These are phyloP conservation scores for Ceratosolen solmsi DNA, from an alignment of 1,140 invertebrate genomes.

Conservation along the genomic window DNA sequence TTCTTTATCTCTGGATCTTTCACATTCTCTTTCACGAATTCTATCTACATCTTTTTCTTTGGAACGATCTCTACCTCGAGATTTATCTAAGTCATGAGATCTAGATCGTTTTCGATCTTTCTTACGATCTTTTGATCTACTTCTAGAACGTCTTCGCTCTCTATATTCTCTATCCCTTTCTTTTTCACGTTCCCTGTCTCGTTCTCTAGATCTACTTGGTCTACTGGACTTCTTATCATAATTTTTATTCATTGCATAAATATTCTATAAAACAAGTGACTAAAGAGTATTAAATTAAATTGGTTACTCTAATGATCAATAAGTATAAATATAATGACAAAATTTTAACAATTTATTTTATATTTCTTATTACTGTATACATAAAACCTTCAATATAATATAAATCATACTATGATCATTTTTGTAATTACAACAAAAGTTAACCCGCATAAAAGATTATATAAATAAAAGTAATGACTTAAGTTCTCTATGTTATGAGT, in stretches of 20 bases:
- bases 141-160: slow-evolving; percentile 64
- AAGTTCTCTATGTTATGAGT: too few relatives aligned
- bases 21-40: slow-evolving; percentile 65
- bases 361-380: background rate
- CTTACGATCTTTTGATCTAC: slow-evolving; percentile 66
- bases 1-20: slow-evolving; percentile 68
- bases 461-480: too few relatives aligned
- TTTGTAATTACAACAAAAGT: too few relatives aligned
- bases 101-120: slow-evolving; percentile 62
- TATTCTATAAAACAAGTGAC: slow-evolving; percentile 22
- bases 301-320: too few relatives aligned
- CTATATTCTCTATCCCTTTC: slow-evolving; percentile 64
- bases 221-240: slow-evolving; percentile 66
- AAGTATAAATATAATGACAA: too few relatives aligned
- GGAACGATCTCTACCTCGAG: slow-evolving; percentile 64
- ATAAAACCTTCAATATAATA: too few relatives aligned
- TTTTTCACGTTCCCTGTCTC: slow-evolving; percentile 64
- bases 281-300: background rate
- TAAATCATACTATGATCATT: too few relatives aligned
- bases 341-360: too few relatives aligned
- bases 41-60: slow-evolving; percentile 65
- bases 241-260: slow-evolving; percentile 58
- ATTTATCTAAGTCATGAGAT: slow-evolving; percentile 65
- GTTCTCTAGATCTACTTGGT: slow-evolving; percentile 65
- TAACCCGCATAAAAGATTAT: too few relatives aligned